phyloP scores from a whole-genome alignment of 1,140 invertebrate genomes.

The Drosophila sp. region DNA sequence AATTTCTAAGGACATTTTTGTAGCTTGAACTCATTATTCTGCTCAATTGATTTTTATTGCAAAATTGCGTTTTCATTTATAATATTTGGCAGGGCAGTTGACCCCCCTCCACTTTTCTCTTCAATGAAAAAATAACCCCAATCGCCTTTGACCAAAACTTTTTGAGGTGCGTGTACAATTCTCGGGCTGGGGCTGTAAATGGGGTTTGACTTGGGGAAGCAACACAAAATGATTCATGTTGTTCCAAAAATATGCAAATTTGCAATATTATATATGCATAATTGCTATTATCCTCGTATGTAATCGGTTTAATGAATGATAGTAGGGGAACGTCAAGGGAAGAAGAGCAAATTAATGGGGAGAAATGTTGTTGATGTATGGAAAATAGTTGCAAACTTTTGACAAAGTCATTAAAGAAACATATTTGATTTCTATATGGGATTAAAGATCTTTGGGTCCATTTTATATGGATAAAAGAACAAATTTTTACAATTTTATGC shows the following conservation, averaged over 20 bases:
- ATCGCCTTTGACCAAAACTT: slow-evolving; percentile 14
- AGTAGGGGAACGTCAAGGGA: neutral
- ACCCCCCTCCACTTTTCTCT: neutral
- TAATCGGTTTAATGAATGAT: slow-evolving; percentile 32
- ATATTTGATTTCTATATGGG: no score
- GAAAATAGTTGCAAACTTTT: no score
- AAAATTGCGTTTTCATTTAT: slow-evolving; percentile 77
- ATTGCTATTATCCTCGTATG: slow-evolving; percentile 11
- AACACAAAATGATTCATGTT: slow-evolving; percentile 34
- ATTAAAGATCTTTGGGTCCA: no score
- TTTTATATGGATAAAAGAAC: no score
- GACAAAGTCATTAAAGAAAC: no score
- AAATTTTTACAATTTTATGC: no score
- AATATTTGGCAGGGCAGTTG: slow-evolving; percentile 38
- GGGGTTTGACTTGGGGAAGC: neutral
- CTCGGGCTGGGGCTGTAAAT: neutral
- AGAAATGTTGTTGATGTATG: no score
- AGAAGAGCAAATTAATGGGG: neutral
- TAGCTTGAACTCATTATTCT: slow-evolving; percentile 32
- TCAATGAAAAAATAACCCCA: slow-evolving; percentile 20
- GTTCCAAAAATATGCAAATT: slow-evolving; percentile 48
- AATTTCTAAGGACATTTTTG: neutral
- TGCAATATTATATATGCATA: slow-evolving; percentile 46
- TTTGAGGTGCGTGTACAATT: slow-evolving; percentile 28
- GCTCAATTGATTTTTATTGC: slow-evolving; percentile 77